Evolutionary conservation across 2,888 invertebrate genomes (phyloP).

Genomic region (Carcina quercana): DNA sequence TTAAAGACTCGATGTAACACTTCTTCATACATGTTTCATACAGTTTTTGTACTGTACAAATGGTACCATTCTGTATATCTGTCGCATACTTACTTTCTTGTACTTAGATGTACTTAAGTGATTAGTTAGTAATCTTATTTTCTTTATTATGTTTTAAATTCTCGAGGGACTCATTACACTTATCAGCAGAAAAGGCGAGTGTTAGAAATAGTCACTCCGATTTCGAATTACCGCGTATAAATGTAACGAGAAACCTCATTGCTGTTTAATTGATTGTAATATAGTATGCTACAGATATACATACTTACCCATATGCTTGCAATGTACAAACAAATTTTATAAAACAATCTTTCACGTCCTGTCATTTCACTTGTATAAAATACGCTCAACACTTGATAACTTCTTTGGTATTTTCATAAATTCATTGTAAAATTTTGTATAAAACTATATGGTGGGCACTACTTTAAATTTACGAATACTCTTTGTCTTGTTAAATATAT

Average conservation of each 20-base stretch:
- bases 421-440: slow-evolving; percentile 37
- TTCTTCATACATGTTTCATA: slow-evolving; percentile 38
- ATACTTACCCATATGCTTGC: slow-evolving; percentile 45
- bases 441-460: slow-evolving; percentile 33
- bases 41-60: slow-evolving; percentile 51
- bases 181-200: neutral
- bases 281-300: slow-evolving; percentile 25
- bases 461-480: slow-evolving; percentile 28
- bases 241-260: neutral
- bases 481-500: slow-evolving; percentile 29
- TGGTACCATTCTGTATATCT: slow-evolving; percentile 29
- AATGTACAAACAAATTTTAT: slow-evolving; percentile 44
- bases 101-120: slow-evolving; percentile 37
- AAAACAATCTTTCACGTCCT: slow-evolving; percentile 38
- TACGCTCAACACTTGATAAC: slow-evolving; percentile 15
- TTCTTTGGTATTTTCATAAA: slow-evolving; percentile 18
- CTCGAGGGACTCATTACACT: neutral
- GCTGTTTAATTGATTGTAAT: neutral
- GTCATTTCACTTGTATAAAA: slow-evolving; percentile 42
- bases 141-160: slow-evolving; percentile 11
- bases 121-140: slow-evolving; percentile 27
- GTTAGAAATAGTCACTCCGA: neutral
- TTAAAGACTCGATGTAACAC: slow-evolving; percentile 56
- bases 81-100: slow-evolving; percentile 21
- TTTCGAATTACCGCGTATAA: neutral